Evolutionary conservation across 2,113 vertebrate genomes (phyloP).

Genomic region (Pungitius pungitius): DNA sequence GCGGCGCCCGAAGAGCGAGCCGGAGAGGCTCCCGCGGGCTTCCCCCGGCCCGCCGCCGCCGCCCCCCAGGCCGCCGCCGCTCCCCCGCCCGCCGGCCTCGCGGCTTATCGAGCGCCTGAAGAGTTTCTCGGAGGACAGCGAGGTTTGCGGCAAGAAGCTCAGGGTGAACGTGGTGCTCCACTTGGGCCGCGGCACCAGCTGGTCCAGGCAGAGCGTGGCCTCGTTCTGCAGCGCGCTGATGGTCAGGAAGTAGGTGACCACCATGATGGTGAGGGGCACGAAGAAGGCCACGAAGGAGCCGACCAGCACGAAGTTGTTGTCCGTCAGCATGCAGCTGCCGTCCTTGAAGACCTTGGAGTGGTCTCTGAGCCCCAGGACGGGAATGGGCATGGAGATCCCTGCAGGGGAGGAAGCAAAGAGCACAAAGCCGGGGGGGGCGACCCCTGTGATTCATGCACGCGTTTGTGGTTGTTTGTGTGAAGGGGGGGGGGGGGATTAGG

Average conservation of each 20-base stretch:
- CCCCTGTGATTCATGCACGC: background rate
- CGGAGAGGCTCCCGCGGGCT: conserved; percentile 25
- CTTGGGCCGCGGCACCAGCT: conserved; percentile 86
- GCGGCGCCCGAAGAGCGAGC: conserved; percentile 81
- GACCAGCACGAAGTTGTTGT: conserved; percentile 90
- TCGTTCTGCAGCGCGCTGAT: conserved; percentile 92
- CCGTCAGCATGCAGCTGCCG: conserved; percentile 88
- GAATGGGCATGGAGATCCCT: conserved; percentile 93
- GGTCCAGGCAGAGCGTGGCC: conserved; percentile 88
- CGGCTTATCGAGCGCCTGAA: conserved; percentile 87
- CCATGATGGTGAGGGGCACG: conserved; percentile 94
- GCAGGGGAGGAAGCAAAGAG: conserved; percentile 34
- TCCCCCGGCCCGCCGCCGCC: background rate
- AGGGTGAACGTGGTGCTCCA: conserved; percentile 83
- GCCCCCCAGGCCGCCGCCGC: conserved; percentile 18
- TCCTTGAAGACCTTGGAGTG: conserved; percentile 92
- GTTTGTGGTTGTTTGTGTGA: background rate
- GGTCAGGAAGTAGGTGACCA: conserved; percentile 95
- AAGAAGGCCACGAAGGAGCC: conserved; percentile 97
- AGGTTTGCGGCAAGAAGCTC: conserved; percentile 89
- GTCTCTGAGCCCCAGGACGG: conserved; percentile 91
- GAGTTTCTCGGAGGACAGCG: conserved; percentile 91
- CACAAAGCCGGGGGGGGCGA: conserved; percentile 4
- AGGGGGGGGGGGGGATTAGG: background rate
- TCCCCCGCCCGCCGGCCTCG: conserved; percentile 63